Evolutionary conservation across 2,888 invertebrate species (phyloP).

Genomic region (Miltochrista miniata): DNA sequence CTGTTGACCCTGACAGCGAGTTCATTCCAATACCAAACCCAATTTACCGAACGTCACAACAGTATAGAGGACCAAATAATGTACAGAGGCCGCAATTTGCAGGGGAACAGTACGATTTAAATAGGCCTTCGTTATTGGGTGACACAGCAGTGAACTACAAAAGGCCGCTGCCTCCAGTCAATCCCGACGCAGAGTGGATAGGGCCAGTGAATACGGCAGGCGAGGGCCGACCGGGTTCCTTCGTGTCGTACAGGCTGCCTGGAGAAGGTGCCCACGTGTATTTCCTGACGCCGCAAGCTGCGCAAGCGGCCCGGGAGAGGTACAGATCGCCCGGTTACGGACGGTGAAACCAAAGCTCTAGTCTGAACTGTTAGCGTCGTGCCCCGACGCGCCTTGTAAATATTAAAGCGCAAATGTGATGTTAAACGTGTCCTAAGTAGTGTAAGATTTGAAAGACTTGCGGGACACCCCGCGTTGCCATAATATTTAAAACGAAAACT

Average conservation of each 20-base stretch:
- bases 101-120: conserved; percentile 72
- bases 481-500: conserved; percentile 66
- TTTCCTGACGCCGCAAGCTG: conserved; percentile 88
- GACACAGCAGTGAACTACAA: conserved; percentile 85
- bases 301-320: conserved; percentile 55
- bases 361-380: conserved; percentile 69
- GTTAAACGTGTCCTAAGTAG: conserved; percentile 82
- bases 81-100: conserved; percentile 64
- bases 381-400: conserved; percentile 68
- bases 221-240: conserved; percentile 82
- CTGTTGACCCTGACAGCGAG: conserved; percentile 88
- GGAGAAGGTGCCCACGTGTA: conserved; percentile 91
- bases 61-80: conserved; percentile 60
- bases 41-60: conserved; percentile 62
- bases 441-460: conserved; percentile 73
- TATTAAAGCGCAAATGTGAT: conserved; percentile 83
- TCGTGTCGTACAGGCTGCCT: conserved; percentile 88
- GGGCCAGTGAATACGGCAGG: conserved; percentile 74
- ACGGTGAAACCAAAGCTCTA: conserved; percentile 81
- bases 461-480: conserved; percentile 76
- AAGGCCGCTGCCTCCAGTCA: conserved; percentile 79
- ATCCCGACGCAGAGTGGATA: conserved; percentile 85
- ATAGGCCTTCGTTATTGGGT: conserved; percentile 63
- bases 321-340: conserved; percentile 72
- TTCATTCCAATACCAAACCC: conserved; percentile 78